phyloP scores from a whole-genome alignment of 2,113 vertebrate genomes.

The Passer domesticus region DNA sequence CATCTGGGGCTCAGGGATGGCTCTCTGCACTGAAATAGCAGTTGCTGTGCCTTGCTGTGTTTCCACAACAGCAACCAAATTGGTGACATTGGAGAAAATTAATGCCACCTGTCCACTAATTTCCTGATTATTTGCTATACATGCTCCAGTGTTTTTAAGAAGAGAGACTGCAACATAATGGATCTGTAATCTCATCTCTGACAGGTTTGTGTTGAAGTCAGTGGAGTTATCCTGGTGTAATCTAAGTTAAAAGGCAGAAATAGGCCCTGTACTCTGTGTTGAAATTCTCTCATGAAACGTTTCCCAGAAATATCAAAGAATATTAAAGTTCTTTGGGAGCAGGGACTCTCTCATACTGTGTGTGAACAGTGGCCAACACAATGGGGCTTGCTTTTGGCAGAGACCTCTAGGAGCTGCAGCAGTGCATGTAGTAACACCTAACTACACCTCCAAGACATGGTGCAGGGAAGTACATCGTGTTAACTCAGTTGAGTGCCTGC shows the following conservation, averaged over 20 bases:
- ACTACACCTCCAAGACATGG: constrained; percentile 53
- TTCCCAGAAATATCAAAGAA: constrained; percentile 68
- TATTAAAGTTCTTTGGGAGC: constrained; percentile 42
- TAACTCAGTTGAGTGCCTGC: constrained; percentile 26
- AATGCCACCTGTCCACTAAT: constrained; percentile 38
- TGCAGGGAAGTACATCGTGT: constrained; percentile 39
- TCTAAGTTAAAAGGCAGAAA: constrained; percentile 16
- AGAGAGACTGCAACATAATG: not conserved
- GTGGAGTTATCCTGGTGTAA: not conserved
- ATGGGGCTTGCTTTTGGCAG: constrained; percentile 55
- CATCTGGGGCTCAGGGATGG: constrained; percentile 39
- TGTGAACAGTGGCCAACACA: constrained; percentile 47
- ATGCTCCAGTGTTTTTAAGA: not conserved
- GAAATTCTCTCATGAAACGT: not conserved
- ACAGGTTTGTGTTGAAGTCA: not conserved
- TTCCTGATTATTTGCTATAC: constrained; percentile 29
- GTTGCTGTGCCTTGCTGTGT: constrained; percentile 28
- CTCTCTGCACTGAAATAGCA: constrained; percentile 1
- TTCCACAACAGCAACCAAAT: constrained; percentile 39
- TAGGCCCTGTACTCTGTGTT: not conserved
- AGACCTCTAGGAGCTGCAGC: constrained; percentile 28
- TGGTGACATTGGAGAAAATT: constrained; percentile 40
- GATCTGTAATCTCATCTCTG: not conserved
- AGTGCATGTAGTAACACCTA: constrained; percentile 56
- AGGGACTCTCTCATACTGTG: constrained; percentile 49